Base-by-base conservation (phyloP, 2,797 vertebrate species). In the Iguana delicatissima region DNA sequence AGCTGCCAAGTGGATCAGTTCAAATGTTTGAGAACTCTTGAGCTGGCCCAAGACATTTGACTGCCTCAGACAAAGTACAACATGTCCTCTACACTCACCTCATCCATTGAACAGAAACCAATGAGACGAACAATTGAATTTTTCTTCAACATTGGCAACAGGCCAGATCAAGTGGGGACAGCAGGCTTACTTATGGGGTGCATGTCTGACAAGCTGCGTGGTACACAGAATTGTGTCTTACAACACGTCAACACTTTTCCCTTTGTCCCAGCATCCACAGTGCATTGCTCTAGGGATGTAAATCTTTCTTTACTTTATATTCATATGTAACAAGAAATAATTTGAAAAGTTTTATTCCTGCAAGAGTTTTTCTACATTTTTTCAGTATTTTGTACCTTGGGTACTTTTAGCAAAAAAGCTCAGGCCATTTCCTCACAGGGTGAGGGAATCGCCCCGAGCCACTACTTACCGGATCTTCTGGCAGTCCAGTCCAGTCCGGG, bases 1-100 rank as follows among this genome's bases (percentile, higher is more conserved):
- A 77, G 57, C 73, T 84, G 88, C 73, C 73, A 77, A 52, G 18
- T 76, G 4, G 57, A 57, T 84, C 81, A 35, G 8, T 84, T 84
- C 81, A 76, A 76, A 42, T 35, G 29, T 42, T 64, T 52, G 57
- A 67, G 6, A 77, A 32, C 59, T 76, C 69, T 55, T 55, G 35
- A 57, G 52, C 50, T 57, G 52, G 55, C 32, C 50, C 52, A 57
- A 18, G 10, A 26, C 57, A 55, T 80, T 82, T 82, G 35, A 22
- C n/a, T 12, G n/a, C 20, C 80, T 62, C 4, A 20, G 55, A 57
- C 55, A 81, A 81, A 35, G 52, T 9, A n/a, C 4, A 42, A 80
- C 20, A 81, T 81, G 52, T 81, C 52, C n/a, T 3, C 52, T 32
- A 55, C n/a, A 12, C 20, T 9, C 1, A 18, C 32, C 57, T 6